Evolutionary conservation across 2,888 invertebrate genomes (phyloP).

Genomic region (Drosophila formosana): DNA sequence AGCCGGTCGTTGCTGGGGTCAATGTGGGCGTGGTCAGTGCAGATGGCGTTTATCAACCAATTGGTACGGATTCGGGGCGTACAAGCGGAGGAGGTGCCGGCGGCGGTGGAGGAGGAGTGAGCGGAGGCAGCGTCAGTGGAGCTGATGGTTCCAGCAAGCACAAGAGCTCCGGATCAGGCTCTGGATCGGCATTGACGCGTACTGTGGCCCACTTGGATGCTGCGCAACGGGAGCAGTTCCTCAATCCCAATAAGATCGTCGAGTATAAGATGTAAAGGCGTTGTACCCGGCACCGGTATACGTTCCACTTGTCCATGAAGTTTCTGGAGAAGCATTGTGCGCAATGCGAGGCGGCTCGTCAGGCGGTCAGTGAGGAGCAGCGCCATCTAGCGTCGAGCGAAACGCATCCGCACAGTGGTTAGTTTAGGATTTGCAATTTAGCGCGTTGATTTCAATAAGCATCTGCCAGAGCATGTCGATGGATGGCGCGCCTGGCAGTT

Average conservation of each 20-base stretch:
- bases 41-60: constrained; percentile 80
- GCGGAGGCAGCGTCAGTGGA: constrained; percentile 24
- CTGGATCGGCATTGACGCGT: constrained; percentile 81
- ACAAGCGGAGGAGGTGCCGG: constrained; percentile 50
- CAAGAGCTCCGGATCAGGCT: constrained; percentile 63
- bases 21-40: constrained; percentile 83
- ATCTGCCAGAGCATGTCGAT: constrained; percentile 34
- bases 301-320: constrained; percentile 84
- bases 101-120: constrained; percentile 36
- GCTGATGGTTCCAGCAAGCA: constrained; percentile 52
- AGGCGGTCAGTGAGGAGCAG: constrained; percentile 66
- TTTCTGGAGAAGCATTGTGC: constrained; percentile 83
- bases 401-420: constrained; percentile 70
- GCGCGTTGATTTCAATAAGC: constrained; percentile 29
- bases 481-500: constrained; percentile 32
- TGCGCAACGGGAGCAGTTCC: constrained; percentile 85
- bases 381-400: constrained; percentile 54
- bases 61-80: constrained; percentile 70
- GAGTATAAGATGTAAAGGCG: constrained; percentile 85
- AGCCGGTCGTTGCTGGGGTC: constrained; percentile 83
- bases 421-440: constrained; percentile 65
- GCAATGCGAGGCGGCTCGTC: constrained; percentile 79
- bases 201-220: constrained; percentile 84
- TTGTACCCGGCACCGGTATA: constrained; percentile 85
- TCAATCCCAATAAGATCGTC: constrained; percentile 85